These are phyloP conservation scores for Euproctis similis DNA, from an alignment of 2,888 invertebrate genomes.

Conservation along the genomic window DNA sequence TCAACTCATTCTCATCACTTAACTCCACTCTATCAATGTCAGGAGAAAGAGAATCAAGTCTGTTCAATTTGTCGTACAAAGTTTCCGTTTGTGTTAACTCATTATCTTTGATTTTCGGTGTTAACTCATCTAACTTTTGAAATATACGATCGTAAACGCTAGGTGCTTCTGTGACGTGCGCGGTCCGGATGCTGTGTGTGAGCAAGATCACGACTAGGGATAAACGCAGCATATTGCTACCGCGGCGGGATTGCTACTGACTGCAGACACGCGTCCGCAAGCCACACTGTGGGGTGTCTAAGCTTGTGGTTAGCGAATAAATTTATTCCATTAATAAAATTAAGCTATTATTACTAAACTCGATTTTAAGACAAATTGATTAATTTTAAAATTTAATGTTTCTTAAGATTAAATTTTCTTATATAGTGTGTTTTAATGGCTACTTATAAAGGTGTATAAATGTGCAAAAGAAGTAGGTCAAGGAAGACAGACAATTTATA, in stretches of 20 bases:
- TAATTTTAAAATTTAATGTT: no score
- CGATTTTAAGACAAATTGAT: no score
- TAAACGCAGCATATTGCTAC: conserved; percentile 48
- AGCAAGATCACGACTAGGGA: conserved; percentile 39
- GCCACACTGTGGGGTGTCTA: conserved; percentile 17
- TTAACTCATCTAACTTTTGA: conserved; percentile 51
- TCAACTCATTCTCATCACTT: conserved; percentile 51
- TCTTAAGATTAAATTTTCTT: no score
- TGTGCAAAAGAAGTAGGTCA: no score
- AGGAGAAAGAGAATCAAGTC: conserved; percentile 42
- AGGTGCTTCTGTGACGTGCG: conserved; percentile 49
- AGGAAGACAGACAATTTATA: no score
- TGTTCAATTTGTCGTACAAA: conserved; percentile 49
- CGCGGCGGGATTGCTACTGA: conserved; percentile 43
- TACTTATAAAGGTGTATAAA: no score
- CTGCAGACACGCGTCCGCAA: conserved; percentile 19
- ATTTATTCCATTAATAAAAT: no score
- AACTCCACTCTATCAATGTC: conserved; percentile 35
- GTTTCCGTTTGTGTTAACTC: conserved; percentile 28
- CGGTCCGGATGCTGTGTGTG: conserved; percentile 39
- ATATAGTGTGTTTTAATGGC: no score
- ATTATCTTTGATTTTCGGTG: conserved; percentile 27
- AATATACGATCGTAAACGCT: conserved; percentile 45
- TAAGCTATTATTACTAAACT: no score
- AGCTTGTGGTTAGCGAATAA: conserved; percentile 11